Percentiles rank a stretch among this genome's conserved stretches.
Evolutionary conservation across 1,140 invertebrate genomes (phyloP).

Genomic region (Trichonephila clavipes): DNA sequence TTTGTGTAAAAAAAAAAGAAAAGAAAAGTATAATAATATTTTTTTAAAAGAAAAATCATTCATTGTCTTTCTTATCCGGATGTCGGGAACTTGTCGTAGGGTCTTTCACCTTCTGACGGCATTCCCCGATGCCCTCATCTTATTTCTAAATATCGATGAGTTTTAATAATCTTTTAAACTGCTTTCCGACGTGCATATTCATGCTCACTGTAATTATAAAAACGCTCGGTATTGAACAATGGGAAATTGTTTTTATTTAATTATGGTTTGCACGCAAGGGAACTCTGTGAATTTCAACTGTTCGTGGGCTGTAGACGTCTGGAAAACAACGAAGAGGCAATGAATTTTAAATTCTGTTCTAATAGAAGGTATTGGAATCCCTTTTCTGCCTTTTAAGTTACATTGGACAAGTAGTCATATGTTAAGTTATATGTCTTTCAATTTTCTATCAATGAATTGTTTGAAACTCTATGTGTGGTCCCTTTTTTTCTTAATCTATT

Average conservation of each 20-base stretch:
- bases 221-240: not conserved
- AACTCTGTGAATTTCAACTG: not conserved
- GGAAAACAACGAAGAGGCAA: not conserved
- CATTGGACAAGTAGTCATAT: too few relatives aligned
- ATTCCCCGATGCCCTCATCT: not conserved
- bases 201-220: slow-evolving; percentile 13
- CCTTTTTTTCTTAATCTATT: not conserved
- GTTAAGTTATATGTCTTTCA: too few relatives aligned
- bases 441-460: not conserved
- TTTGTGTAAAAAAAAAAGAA: not conserved
- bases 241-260: slow-evolving; percentile 22
- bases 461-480: not conserved
- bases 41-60: not conserved
- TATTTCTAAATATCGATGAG: not conserved
- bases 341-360: not conserved
- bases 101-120: slow-evolving; percentile 55
- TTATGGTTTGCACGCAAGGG: not conserved
- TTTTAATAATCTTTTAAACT: slow-evolving; percentile 32
- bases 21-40: slow-evolving; percentile 19
- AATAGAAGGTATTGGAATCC: not conserved
- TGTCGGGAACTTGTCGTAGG: slow-evolving; percentile 51
- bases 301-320: not conserved
- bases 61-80: slow-evolving; percentile 67
- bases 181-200: not conserved
- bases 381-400: not conserved